Conservation (phyloP, 2,113 vertebrate genomes). For the Crocuta crocuta region DNA sequence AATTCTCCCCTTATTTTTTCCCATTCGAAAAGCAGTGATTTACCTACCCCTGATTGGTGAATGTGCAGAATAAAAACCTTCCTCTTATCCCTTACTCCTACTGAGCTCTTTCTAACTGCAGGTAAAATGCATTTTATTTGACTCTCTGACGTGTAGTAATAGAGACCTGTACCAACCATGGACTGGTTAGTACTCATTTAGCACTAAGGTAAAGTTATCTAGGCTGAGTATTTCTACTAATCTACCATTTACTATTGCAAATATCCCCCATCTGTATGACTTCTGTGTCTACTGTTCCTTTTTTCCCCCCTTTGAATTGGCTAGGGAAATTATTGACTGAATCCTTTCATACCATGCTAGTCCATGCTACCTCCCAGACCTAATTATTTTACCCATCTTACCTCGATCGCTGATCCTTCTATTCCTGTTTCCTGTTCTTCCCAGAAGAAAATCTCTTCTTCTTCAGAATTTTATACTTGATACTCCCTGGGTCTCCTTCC, state of each 20-base stretch:
- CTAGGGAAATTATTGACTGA: not conserved
- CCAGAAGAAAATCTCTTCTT: not conserved
- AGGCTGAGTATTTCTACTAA: not conserved
- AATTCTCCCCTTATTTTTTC: not conserved
- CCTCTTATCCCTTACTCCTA: not conserved
- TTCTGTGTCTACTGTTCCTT: not conserved
- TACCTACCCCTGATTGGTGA: not conserved
- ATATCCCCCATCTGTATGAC: not conserved
- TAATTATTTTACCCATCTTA: not conserved
- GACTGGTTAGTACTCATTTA: not conserved
- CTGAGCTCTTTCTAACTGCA: not conserved
- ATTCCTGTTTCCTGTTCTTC: not conserved
- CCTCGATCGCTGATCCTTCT: not conserved
- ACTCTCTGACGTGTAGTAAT: not conserved
- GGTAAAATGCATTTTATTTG: not conserved
- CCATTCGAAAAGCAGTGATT: not conserved
- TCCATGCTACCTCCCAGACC: not conserved
- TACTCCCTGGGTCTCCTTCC: not conserved
- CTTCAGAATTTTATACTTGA: not conserved
- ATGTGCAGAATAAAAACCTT: not conserved
- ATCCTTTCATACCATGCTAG: not conserved
- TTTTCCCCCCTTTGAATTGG: not conserved
- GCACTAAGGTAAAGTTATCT: not conserved
- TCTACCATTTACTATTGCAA: not conserved
- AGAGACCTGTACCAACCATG: not conserved